Conservation (phyloP, 2,888 invertebrate genomes). For the Andrena haemorrhoa region DNA sequence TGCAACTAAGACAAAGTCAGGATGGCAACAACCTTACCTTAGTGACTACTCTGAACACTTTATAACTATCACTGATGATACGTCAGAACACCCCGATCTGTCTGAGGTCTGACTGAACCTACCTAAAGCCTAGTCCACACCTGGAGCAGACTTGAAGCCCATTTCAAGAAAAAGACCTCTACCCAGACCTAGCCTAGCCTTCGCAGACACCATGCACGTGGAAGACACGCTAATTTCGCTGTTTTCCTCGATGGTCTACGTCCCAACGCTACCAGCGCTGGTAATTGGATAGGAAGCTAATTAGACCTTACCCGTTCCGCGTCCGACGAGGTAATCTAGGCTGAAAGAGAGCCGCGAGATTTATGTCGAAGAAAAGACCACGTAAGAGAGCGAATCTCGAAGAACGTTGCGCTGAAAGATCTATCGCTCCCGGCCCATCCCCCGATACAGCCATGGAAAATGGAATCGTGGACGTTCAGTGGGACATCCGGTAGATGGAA, state of each 20-base stretch:
- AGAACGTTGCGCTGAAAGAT: constrained; percentile 54
- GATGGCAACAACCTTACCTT: too few relatives aligned
- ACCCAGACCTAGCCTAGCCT: not conserved
- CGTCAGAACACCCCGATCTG: too few relatives aligned
- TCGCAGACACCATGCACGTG: not conserved
- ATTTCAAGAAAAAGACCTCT: not conserved
- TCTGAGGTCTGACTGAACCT: too few relatives aligned
- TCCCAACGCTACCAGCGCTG: constrained; percentile 8
- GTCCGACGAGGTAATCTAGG: constrained; percentile 60
- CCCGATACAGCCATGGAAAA: constrained; percentile 14
- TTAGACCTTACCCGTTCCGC: constrained; percentile 50
- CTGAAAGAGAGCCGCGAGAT: constrained; percentile 68
- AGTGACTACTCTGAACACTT: too few relatives aligned
- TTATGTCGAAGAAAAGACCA: constrained; percentile 66
- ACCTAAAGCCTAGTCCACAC: too few relatives aligned
- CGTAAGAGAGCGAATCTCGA: constrained; percentile 65
- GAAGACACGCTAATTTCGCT: constrained; percentile 25
- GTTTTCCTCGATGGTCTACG: constrained; percentile 39
- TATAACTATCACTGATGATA: too few relatives aligned
- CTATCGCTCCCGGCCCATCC: constrained; percentile 31
- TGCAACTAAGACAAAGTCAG: too few relatives aligned
- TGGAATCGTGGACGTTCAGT: constrained; percentile 36
- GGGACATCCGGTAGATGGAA: constrained; percentile 59
- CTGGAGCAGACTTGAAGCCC: too few relatives aligned
- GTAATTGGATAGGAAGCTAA: constrained; percentile 66